These are phyloP conservation scores for Sarcophaga carnaria DNA, from an alignment of 2,888 invertebrate species.

Conservation along the genomic window DNA sequence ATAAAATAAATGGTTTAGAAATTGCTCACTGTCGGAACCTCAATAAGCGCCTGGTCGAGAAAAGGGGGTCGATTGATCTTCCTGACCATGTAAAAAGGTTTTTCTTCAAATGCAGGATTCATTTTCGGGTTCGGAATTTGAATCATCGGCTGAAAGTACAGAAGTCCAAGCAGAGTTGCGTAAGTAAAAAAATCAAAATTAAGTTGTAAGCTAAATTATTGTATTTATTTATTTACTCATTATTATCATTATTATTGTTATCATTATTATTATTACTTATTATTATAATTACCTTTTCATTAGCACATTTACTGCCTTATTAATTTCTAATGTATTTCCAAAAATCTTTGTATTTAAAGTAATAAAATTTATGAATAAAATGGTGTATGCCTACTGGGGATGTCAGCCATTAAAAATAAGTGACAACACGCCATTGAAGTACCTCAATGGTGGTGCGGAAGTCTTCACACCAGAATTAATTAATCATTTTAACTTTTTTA, in stretches of 20 bases:
- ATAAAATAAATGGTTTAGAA: neutral
- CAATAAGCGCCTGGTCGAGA: neutral
- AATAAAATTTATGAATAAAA: neutral
- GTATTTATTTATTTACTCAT: no score
- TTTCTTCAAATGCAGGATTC: constrained; percentile 26
- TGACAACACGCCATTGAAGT: constrained; percentile 44
- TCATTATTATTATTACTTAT: no score
- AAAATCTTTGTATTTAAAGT: no score
- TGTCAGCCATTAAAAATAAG: constrained; percentile 44
- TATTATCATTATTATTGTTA: no score
- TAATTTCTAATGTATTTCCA: no score
- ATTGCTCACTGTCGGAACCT: neutral
- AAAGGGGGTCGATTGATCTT: neutral
- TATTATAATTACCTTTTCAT: no score
- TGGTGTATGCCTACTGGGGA: constrained; percentile 33
- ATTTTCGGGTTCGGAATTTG: constrained; percentile 4
- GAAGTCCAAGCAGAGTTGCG: constrained; percentile 4
- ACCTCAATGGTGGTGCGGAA: constrained; percentile 49
- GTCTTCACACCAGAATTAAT: neutral
- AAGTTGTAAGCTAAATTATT: neutral
- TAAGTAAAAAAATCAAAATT: neutral
- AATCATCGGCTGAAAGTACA: constrained; percentile 4
- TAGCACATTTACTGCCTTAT: no score
- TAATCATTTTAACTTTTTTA: no score
- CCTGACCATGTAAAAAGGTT: neutral